A percentile compares a stretch with the other conserved stretches of the same genome.
phyloP scores from a whole-genome alignment of 2,113 vertebrate species.

The Campylorhamphus procurvoides region DNA sequence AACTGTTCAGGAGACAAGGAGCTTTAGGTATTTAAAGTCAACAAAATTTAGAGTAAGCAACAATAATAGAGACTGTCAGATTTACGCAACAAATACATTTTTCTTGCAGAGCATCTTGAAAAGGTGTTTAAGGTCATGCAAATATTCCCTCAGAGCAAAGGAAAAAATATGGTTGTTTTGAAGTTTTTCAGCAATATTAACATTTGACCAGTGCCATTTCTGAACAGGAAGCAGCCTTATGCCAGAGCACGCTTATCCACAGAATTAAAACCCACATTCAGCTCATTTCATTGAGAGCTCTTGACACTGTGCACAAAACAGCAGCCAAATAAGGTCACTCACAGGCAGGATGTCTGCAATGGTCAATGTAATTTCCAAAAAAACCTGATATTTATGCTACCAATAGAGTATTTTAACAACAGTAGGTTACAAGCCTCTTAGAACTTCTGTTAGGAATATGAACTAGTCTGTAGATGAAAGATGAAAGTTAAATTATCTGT shows the following conservation, averaged over 20 bases:
- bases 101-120: background rate
- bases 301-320: background rate
- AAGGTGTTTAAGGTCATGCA: background rate
- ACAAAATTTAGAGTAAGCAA: background rate
- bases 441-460: background rate
- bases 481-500: background rate
- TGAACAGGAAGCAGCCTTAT: background rate
- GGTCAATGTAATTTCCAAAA: background rate
- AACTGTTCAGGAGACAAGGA: background rate
- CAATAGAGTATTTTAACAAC: background rate
- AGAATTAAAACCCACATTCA: background rate
- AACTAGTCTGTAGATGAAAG: background rate
- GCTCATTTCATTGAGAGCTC: background rate
- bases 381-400: background rate
- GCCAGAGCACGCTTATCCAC: background rate
- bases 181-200: background rate
- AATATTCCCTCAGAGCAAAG: background rate
- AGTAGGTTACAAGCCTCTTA: background rate
- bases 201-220: background rate
- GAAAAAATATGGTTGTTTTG: background rate
- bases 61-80: background rate
- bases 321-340: background rate
- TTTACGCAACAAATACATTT: background rate
- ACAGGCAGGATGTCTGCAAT: background rate
- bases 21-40: background rate